Evolutionary conservation across 2,888 invertebrate genomes (phyloP), one percentile per base, ranked within the genome.

Genomic region (Synanthedon formicaeformis): DNA sequence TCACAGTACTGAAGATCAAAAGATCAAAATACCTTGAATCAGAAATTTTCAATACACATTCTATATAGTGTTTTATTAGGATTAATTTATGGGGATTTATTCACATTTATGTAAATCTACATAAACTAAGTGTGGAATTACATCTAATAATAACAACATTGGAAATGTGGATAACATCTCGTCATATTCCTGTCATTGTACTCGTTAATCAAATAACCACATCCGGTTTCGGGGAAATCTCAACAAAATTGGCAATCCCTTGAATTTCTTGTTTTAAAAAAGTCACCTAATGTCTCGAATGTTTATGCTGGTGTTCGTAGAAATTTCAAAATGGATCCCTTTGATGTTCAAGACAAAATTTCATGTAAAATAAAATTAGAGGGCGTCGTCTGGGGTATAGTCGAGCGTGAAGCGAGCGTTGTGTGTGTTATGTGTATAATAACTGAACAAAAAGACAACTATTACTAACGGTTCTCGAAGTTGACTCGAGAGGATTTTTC

Each of bases 301-400:
- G n/a, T n/a, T 45, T 13, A 45, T 45, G 12, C 45, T 49, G 18
- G 49, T 12, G 23, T 49, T 49, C 49, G 12, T 14, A 12, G 49
- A 49, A 45, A 50, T n/a, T 16, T 73, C 70, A 73, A 74, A 73
- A 72, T 65, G 63, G 63, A 58, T 55, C 55, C 62, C 71, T 77
- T 76, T 78, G 74, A 76, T 74, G 74, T 75, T 56, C 58, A 60
- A 71, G 73, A 75, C 76, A 74, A 73, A 73, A 75, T 76, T 75
- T 77, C 75, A 73, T 72, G 71, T 69, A 73, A 76, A 76, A 77
- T 75, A 73, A 78, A 75, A 78, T 78, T 75, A 77, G 67, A 73
- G 71, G 65, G 67, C 54, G 59, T 64, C 60, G 62, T 52, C 60
- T 18, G 49, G 60, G 55, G 63, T 48, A 54, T 50, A 54, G 50